Conservation (phyloP, 1,140 invertebrate species). For the Magallana angulata region DNA sequence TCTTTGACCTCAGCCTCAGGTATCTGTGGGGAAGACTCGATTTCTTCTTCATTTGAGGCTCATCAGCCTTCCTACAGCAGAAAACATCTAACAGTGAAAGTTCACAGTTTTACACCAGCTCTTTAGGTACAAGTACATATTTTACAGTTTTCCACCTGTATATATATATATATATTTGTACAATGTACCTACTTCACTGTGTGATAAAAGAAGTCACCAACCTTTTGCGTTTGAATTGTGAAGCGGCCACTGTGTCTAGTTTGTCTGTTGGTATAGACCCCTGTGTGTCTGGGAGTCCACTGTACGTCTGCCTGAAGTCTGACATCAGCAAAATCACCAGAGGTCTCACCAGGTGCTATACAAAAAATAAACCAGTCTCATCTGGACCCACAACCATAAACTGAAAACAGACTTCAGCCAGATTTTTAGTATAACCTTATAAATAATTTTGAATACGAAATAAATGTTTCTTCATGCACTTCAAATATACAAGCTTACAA, state of each 20-base stretch:
- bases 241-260: not conserved
- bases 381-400: too few species aligned
- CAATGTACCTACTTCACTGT: not conserved
- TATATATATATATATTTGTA: too few species aligned
- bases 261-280: not conserved
- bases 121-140: not conserved
- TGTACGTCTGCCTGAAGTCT: not conserved
- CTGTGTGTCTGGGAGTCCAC: constrained; percentile 13
- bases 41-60: not conserved
- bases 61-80: constrained; percentile 37
- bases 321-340: constrained; percentile 49
- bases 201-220: not conserved
- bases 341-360: constrained; percentile 55
- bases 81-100: not conserved
- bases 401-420: not conserved
- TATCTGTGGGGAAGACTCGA: constrained; percentile 19
- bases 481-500: not conserved
- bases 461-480: not conserved
- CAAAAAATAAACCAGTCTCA: not conserved
- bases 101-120: too few species aligned
- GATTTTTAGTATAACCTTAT: too few species aligned
- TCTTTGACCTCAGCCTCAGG: constrained; percentile 3
- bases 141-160: not conserved
- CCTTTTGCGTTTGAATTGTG: constrained; percentile 45
- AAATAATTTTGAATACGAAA: not conserved